Percentiles rank a stretch among this genome's conserved stretches.
Conservation (phyloP, 2,113 vertebrate species). For the Sciurus niger region DNA sequence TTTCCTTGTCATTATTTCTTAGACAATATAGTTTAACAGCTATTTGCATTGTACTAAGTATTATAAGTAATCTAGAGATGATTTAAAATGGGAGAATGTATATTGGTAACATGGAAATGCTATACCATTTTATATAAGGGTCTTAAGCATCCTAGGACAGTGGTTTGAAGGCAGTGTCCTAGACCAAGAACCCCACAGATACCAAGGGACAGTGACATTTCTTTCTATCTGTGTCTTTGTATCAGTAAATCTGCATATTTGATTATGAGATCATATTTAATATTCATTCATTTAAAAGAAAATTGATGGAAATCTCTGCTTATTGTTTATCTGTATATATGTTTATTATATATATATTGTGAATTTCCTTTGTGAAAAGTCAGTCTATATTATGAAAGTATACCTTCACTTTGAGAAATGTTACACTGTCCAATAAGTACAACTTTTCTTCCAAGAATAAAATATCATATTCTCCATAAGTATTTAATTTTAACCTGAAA, state of each 20-base stretch:
- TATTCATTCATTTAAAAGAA: constrained; percentile 63
- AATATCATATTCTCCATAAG: constrained; percentile 49
- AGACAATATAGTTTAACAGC: neutral
- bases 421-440: constrained; percentile 40
- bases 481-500: constrained; percentile 72
- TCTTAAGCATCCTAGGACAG: neutral
- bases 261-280: constrained; percentile 54
- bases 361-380: constrained; percentile 46
- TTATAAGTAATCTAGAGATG: neutral
- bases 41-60: neutral
- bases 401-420: constrained; percentile 60
- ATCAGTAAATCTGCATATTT: constrained; percentile 40
- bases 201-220: neutral
- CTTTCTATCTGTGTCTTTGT: constrained; percentile 62
- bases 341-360: constrained; percentile 35
- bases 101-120: neutral
- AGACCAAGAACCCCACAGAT: neutral
- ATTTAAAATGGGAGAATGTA: neutral
- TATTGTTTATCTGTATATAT: constrained; percentile 57
- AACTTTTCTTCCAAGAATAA: constrained; percentile 61
- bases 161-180: neutral
- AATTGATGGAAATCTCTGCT: constrained; percentile 34
- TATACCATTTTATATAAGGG: neutral
- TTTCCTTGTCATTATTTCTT: neutral
- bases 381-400: constrained; percentile 47